phyloP scores from a whole-genome alignment of 1,140 invertebrate species.

The Anadara kagoshimensis region DNA sequence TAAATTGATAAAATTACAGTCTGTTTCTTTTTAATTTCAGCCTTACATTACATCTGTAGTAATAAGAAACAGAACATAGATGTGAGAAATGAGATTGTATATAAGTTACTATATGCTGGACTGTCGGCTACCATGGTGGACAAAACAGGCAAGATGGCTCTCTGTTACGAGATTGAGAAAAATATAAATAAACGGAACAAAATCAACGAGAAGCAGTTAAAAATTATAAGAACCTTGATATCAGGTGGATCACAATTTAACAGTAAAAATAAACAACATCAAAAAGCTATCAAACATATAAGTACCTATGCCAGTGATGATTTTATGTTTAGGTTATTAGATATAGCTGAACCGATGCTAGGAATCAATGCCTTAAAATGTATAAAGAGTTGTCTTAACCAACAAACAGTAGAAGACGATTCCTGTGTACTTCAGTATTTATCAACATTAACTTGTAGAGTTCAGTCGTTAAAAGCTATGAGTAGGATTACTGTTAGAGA shows the following conservation, averaged over 20 bases:
- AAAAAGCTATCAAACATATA: not conserved
- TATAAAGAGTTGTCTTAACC: not conserved
- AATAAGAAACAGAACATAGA: conserved; percentile 9
- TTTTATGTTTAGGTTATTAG: not conserved
- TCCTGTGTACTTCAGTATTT: not conserved
- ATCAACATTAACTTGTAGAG: not conserved
- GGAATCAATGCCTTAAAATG: conserved; percentile 11
- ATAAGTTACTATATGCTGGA: conserved; percentile 39
- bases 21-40: conserved; percentile 33
- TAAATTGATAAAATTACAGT: not conserved
- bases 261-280: conserved; percentile 12
- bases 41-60: conserved; percentile 37
- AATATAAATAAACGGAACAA: not conserved
- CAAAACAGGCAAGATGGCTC: conserved; percentile 34
- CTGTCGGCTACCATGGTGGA: conserved; percentile 31
- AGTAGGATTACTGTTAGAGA: conserved; percentile 30
- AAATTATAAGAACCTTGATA: conserved; percentile 12
- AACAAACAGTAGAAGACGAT: conserved; percentile 1
- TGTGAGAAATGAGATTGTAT: conserved; percentile 30
- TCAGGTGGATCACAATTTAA: conserved; percentile 26
- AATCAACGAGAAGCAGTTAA: not conserved
- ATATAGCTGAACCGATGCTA: conserved; percentile 19
- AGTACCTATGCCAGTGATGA: not conserved
- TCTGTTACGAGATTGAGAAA: conserved; percentile 26
- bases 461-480: conserved; percentile 31